Conservation (phyloP, 2,113 vertebrate genomes). For the Salvator merianae region DNA sequence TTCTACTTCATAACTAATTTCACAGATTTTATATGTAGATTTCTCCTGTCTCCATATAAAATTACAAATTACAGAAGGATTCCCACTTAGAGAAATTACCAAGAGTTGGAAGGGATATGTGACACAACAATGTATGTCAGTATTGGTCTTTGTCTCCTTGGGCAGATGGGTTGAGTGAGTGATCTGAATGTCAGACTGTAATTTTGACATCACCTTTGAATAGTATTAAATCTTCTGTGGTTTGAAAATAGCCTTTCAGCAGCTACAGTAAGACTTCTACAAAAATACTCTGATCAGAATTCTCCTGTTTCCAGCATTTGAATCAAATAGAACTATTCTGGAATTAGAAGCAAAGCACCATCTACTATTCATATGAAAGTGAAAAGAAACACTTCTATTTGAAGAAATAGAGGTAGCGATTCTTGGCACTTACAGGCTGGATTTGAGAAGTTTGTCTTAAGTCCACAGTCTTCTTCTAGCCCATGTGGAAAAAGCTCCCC, state of each 20-base stretch:
- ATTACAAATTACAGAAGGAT: neutral
- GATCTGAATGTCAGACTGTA: neutral
- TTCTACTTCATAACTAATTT: neutral
- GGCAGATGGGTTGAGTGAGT: neutral
- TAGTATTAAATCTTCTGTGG: neutral
- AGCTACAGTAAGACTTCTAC: neutral
- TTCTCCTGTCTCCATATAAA: neutral
- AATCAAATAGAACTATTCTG: no score
- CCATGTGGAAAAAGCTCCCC: conserved; percentile 83
- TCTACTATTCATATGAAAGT: neutral
- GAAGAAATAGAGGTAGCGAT: neutral
- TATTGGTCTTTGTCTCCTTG: neutral
- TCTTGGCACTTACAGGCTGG: conserved; percentile 83
- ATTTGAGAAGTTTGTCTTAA: conserved; percentile 85
- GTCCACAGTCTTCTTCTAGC: conserved; percentile 86
- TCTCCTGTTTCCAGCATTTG: no score
- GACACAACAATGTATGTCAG: neutral
- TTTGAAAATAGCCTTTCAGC: neutral
- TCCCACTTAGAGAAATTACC: neutral
- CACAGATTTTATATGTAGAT: neutral
- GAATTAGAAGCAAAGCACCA: neutral
- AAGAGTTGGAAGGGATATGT: neutral
- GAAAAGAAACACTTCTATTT: neutral
- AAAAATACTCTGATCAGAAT: neutral
- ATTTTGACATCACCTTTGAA: fast-evolving